Evolutionary conservation across 2,797 vertebrate species (phyloP), one percentile per base, ranked within the genome.

Genomic region (Hybognathus amarus): DNA sequence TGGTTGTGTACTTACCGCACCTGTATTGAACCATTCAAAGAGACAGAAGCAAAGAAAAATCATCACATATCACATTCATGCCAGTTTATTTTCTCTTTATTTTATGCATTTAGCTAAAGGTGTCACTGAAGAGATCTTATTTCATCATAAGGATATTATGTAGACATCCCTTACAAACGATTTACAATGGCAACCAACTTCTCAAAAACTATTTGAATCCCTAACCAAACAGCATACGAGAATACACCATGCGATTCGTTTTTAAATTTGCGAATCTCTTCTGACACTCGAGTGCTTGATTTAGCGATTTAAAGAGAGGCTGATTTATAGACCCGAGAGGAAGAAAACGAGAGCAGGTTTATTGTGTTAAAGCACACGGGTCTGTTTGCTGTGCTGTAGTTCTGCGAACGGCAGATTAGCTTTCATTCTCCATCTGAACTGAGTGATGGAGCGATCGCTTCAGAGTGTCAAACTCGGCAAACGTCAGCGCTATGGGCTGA

Each of bases 301-400:
- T 90, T 84, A 87, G 88, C 86, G 83, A 87, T 88, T 70, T 3
- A 71, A 33, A 52, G 77, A 90, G 88, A 90, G 88, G 88, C 92
- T 90, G 90, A 86, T 92, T 87, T 90, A 90, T 90, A 91, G 81
- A 85, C 59, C 36, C 10, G 56, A 86, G 69, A 83, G 91, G 87
- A 90, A 85, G 89, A 89, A 88, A 30, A 1, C 30, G 15, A 24
- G 59, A 75, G 47, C 27, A 77, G 79, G 50, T 76, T 68, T 73
- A 80, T 67, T 85, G 88, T 90, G 86, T 85, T 90, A 88, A 92
- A 91, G 88, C 87, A 76, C 82, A 85, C 70, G 68, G 87, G 88
- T 90, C 89, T 85, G 68, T 63, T 91, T 90, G 88, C 91, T 91
- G 87, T 89, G 85, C 61, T 54, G 80, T 13, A 27, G 45, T 66